These are phyloP conservation scores for Drosophila cardini DNA, from an alignment of 1,140 invertebrate genomes.

Conservation along the genomic window DNA sequence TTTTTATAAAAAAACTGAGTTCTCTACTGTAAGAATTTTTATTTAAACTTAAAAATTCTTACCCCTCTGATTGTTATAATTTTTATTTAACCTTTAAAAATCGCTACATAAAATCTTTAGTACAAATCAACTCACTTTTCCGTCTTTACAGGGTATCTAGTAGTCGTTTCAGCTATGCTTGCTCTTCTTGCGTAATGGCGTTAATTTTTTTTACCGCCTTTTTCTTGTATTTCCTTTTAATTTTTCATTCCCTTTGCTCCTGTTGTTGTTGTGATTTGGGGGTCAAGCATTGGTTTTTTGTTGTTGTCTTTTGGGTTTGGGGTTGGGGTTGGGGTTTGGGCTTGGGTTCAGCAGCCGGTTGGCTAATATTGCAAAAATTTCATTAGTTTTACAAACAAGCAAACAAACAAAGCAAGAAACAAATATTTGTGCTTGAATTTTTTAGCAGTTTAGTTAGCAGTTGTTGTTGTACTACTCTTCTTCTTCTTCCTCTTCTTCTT, in stretches of 20 bases:
- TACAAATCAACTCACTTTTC: neutral
- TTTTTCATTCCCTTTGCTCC: slow-evolving; percentile 49
- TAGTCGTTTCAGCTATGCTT: neutral
- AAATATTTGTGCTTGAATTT: slow-evolving; percentile 80
- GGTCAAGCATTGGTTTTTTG: slow-evolving; percentile 63
- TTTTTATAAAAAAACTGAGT: too few relatives aligned
- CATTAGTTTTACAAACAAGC: slow-evolving; percentile 82
- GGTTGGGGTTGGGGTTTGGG: too few relatives aligned
- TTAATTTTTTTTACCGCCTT: slow-evolving; percentile 66
- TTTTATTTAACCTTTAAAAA: too few relatives aligned
- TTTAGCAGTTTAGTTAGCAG: slow-evolving; percentile 72
- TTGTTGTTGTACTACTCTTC: slow-evolving; percentile 24
- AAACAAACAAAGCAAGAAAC: slow-evolving; percentile 79
- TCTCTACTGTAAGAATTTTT: too few relatives aligned
- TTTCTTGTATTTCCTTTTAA: slow-evolving; percentile 65
- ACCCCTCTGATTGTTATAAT: too few relatives aligned
- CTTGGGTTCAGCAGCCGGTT: slow-evolving; percentile 64
- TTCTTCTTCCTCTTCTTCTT: slow-evolving; percentile 55
- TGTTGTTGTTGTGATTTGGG: slow-evolving; percentile 43
- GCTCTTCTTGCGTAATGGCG: slow-evolving; percentile 51
- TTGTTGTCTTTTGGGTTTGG: slow-evolving; percentile 66
- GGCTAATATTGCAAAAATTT: slow-evolving; percentile 80
- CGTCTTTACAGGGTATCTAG: neutral
- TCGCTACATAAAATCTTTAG: too few relatives aligned
- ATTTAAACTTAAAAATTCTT: too few relatives aligned